Base-by-base conservation (phyloP, 2,888 invertebrate genomes). In the Apodemia duryi region DNA sequence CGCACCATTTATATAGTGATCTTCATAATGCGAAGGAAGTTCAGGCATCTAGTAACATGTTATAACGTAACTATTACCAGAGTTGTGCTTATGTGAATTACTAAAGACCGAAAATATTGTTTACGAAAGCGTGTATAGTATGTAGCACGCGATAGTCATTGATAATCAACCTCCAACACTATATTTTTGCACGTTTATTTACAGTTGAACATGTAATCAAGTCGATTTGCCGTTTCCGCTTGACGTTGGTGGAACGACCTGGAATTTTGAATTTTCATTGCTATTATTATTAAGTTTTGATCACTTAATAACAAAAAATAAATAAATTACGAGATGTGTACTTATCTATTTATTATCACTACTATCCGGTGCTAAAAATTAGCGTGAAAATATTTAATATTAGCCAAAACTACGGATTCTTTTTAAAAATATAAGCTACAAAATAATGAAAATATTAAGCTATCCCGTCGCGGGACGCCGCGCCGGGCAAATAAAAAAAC, bases 31-130 rank as follows among this genome's bases (percentile, higher is more conserved):
- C 21, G 54, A 54, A 54, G 54, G 49, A 49, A 49, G 49, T 49
- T 54, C 29, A 28, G 28, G 52, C 52, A 54, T 28, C 28, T 9
- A 28, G 21, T 54, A 54, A 29, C 21, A n/a, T 13, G n/a, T 51
- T 51, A 51, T 51, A 51, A 51, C 49, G 49, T 51, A 51, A 51
- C 49, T 21, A 7, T 51, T 51, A 51, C 49, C 21, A 51, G 49
- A 51, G 32, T 13, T 32, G 13, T 32, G 57, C 57, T 57, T 57
- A 57, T 57, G 54, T 29, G 41, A 21, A 41, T 63, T 41, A 63
- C 43, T 28, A 21, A 60, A 62, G 60, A 67, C 49, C 62, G 61
- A 68, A 65, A 67, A 62, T 68, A 61, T 65, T 65, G 49, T 51
- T 51, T 65, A 64, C 63, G 62, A 68, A 68, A 68, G 52, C 38